Evolutionary conservation across 2,888 invertebrate genomes (phyloP), one percentile per base, ranked within the genome.

Genomic region (Lamproptera curius): DNA sequence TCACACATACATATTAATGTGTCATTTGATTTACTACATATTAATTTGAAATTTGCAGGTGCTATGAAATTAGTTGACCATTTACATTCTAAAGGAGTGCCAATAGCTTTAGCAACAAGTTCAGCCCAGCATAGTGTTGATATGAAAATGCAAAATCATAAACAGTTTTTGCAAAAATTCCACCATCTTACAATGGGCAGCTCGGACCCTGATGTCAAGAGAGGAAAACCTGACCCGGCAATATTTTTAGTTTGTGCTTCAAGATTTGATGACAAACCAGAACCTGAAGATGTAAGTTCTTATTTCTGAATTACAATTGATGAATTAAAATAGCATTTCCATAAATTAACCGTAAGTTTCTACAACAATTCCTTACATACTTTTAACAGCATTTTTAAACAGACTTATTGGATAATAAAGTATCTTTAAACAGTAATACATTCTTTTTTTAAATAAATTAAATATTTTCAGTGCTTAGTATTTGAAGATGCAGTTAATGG

Each of bases 401-500:
- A n/a, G n/a, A n/a, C n/a, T n/a, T n/a, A n/a, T n/a, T n/a, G n/a
- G n/a, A n/a, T n/a, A n/a, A n/a, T n/a, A n/a, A n/a, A n/a, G n/a
- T n/a, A n/a, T n/a, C n/a, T n/a, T n/a, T n/a, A n/a, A n/a, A n/a
- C n/a, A n/a, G n/a, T n/a, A n/a, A n/a, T n/a, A n/a, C n/a, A n/a
- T n/a, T n/a, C n/a, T n/a, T n/a, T n/a, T n/a, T n/a, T n/a, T n/a
- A n/a, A n/a, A n/a, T n/a, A n/a, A n/a, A n/a, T n/a, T n/a, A n/a
- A n/a, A n/a, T n/a, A 20, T 20, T 81, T 83, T 40, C 79, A 92
- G 92, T 94, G 95, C 67, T 77, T 97, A 50, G 96, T 96, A 0
- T 94, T 97, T 75, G 97, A 97, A 86, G 97, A 97, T 84, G 94
- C 97, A 2, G 93, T 94, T 0, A 96, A 96, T 76, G 97, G 98